Percentiles rank a stretch among this genome's conserved stretches.
Evolutionary conservation across 2,113 vertebrate species (phyloP).

Genomic region (Suricata suricatta): DNA sequence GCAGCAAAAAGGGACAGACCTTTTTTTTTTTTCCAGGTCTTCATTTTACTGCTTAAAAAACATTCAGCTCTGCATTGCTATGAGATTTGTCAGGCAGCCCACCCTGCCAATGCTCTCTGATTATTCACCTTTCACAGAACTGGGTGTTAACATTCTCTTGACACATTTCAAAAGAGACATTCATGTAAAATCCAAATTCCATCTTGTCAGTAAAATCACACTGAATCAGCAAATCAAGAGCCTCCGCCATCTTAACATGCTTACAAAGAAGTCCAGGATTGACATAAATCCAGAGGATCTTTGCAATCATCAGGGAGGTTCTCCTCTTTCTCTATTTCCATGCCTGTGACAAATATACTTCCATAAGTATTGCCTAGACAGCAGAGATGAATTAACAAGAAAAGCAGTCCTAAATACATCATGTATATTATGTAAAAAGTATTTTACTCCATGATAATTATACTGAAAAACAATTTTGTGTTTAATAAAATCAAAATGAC

Average conservation of each 20-base stretch:
- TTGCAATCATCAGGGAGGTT: neutral
- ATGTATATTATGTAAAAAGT: neutral
- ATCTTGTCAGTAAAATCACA: neutral
- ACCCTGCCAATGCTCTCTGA: neutral
- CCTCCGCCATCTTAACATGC: fast-evolving
- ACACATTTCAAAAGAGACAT: neutral
- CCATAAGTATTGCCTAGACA: neutral
- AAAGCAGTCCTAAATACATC: neutral
- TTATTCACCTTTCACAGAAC: neutral
- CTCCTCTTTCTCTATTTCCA: neutral
- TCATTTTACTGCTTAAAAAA: neutral
- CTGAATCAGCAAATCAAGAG: neutral
- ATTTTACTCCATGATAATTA: neutral
- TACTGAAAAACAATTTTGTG: neutral
- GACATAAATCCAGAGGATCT: neutral
- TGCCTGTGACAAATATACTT: neutral
- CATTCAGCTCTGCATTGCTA: neutral
- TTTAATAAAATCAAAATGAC: neutral
- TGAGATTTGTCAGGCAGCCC: neutral
- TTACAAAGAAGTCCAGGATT: neutral
- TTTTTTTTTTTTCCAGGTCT: neutral
- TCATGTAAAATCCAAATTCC: neutral
- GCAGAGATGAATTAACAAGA: neutral
- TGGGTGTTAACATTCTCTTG: neutral
- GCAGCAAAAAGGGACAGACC: neutral